Evolutionary conservation across 1,140 invertebrate species (phyloP).

Genomic region (Danaus melanippus): DNA sequence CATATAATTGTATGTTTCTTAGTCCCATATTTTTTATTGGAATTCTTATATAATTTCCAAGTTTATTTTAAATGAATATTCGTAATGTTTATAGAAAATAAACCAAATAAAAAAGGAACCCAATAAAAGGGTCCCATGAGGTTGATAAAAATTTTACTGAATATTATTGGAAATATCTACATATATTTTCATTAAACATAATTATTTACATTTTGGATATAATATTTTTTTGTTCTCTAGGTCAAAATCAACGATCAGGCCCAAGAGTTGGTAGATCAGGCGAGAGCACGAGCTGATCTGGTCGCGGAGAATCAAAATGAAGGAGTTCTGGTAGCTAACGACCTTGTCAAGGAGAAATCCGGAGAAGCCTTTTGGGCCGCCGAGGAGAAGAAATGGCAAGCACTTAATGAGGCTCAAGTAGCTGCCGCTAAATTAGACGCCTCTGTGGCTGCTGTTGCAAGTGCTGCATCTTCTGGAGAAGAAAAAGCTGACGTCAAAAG

Average conservation of each 20-base stretch:
- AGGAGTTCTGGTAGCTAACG: constrained; percentile 30
- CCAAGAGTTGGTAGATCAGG: constrained; percentile 32
- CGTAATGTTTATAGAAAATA: no score
- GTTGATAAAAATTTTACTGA: no score
- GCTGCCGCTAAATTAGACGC: constrained; percentile 37
- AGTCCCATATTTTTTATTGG: no score
- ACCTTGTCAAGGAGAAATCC: constrained; percentile 32
- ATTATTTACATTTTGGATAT: not conserved
- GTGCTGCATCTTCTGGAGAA: constrained; percentile 15
- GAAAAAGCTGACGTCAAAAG: constrained; percentile 17
- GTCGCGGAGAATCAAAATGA: constrained; percentile 37
- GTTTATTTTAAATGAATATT: no score
- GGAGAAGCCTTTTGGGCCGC: constrained; percentile 27
- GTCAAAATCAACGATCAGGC: constrained; percentile 36
- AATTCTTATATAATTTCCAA: no score
- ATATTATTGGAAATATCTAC: no score
- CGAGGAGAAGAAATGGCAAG: constrained; percentile 51
- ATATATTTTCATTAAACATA: no score
- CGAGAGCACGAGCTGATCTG: constrained; percentile 32
- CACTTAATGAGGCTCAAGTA: constrained; percentile 32
- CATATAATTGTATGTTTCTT: no score
- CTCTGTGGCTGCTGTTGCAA: constrained; percentile 11
- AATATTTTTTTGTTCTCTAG: constrained; percentile 4
- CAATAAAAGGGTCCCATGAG: no score
- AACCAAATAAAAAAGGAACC: no score